A percentile compares a stretch with the other conserved stretches of the same genome.
phyloP scores from a whole-genome alignment of 1,140 invertebrate species.

The Heliconius eleuchia region DNA sequence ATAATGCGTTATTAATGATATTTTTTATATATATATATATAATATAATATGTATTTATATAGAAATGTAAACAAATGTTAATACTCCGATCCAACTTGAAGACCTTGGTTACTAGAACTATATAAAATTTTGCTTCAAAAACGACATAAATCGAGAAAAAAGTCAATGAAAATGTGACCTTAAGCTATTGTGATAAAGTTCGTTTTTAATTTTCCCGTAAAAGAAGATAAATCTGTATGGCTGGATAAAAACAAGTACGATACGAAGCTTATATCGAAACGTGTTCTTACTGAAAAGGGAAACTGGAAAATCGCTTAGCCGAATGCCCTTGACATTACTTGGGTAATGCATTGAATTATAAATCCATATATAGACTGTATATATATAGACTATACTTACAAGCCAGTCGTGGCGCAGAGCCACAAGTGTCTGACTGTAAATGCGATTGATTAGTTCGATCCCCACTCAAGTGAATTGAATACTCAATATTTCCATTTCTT shows the following conservation, averaged over 20 bases:
- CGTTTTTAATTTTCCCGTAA: slow-evolving; percentile 11
- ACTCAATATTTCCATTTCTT: too few relatives aligned
- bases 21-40: slow-evolving; percentile 34
- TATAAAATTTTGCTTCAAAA: slow-evolving; percentile 16
- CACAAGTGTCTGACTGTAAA: too few relatives aligned
- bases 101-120: slow-evolving; percentile 49
- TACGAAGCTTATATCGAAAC: slow-evolving; percentile 49
- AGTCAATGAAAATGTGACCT: slow-evolving; percentile 27
- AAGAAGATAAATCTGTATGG: slow-evolving; percentile 25
- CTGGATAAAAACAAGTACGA: slow-evolving; percentile 22
- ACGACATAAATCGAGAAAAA: neutral
- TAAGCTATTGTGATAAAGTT: slow-evolving; percentile 6
- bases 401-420: too few relatives aligned
- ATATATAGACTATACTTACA: too few relatives aligned
- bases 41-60: slow-evolving; percentile 22
- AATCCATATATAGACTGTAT: neutral
- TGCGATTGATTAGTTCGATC: too few relatives aligned
- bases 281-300: slow-evolving; percentile 74
- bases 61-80: slow-evolving; percentile 54
- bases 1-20: slow-evolving; percentile 49
- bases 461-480: too few relatives aligned
- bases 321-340: slow-evolving; percentile 68
- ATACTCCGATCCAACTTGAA: slow-evolving; percentile 54
- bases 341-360: slow-evolving; percentile 32
- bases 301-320: slow-evolving; percentile 66